phyloP scores from a whole-genome alignment of 2,113 vertebrate species.

The Pangasianodon hypophthalmus region DNA sequence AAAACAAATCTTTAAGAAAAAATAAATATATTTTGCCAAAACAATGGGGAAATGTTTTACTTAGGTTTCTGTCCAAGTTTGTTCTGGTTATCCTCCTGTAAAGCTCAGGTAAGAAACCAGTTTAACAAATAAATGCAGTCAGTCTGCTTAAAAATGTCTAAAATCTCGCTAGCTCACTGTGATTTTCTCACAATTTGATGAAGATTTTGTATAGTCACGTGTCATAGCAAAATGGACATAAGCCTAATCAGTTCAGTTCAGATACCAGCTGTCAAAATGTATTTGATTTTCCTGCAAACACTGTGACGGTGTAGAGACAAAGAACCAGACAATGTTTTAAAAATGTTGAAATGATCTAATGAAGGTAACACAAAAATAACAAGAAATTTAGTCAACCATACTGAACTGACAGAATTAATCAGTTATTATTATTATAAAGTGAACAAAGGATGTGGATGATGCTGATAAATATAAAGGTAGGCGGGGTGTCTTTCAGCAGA shows the following conservation, averaged over 20 bases:
- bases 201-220: neutral
- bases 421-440: neutral
- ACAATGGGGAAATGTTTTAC: neutral
- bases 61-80: neutral
- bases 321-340: neutral
- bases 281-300: neutral
- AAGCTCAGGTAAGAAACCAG: neutral
- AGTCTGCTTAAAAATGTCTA: neutral
- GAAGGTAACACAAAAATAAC: neutral
- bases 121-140: neutral
- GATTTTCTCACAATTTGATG: neutral
- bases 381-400: neutral
- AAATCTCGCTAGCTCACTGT: neutral
- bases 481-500: too few relatives aligned
- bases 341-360: neutral
- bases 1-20: too few relatives aligned
- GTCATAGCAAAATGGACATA: neutral
- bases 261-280: neutral
- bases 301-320: neutral
- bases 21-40: neutral
- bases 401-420: neutral
- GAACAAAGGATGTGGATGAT: too few relatives aligned
- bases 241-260: neutral
- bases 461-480: too few relatives aligned
- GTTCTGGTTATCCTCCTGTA: neutral